Evolutionary conservation across 2,888 invertebrate genomes (phyloP).

Genomic region (Ferrisia virgata): DNA sequence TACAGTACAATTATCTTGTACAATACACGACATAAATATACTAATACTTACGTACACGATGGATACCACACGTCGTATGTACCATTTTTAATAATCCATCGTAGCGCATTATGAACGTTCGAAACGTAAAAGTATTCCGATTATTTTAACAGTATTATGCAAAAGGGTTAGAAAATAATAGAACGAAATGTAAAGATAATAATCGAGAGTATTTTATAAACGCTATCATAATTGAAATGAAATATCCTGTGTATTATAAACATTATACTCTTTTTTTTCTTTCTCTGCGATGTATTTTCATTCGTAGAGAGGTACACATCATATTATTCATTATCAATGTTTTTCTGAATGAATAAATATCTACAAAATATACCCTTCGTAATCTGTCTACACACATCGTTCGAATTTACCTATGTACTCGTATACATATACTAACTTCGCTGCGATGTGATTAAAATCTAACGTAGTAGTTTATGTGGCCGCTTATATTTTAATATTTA

Average conservation of each 20-base stretch:
- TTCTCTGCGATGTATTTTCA: not conserved
- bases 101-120: not conserved
- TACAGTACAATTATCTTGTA: constrained; percentile 1
- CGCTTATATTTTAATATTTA: constrained; percentile 33
- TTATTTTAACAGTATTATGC: constrained; percentile 36
- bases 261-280: constrained; percentile 16
- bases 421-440: too few species aligned
- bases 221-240: constrained; percentile 40
- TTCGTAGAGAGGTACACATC: not conserved
- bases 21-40: constrained; percentile 19
- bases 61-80: not conserved
- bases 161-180: constrained; percentile 35
- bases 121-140: constrained; percentile 33
- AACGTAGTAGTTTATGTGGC: not conserved
- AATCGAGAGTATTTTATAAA: constrained; percentile 40
- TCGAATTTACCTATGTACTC: not conserved
- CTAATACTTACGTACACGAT: not conserved
- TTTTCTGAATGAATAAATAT: constrained; percentile 40
- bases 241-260: constrained; percentile 39
- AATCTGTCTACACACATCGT: not conserved
- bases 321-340: constrained; percentile 22
- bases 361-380: constrained; percentile 12
- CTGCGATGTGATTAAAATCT: constrained; percentile 25
- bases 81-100: constrained; percentile 31
- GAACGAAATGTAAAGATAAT: constrained; percentile 35